A percentile compares a stretch with the other conserved stretches of the same genome.
Evolutionary conservation across 1,140 invertebrate genomes (phyloP).

Genomic region (Drosophila sp.): DNA sequence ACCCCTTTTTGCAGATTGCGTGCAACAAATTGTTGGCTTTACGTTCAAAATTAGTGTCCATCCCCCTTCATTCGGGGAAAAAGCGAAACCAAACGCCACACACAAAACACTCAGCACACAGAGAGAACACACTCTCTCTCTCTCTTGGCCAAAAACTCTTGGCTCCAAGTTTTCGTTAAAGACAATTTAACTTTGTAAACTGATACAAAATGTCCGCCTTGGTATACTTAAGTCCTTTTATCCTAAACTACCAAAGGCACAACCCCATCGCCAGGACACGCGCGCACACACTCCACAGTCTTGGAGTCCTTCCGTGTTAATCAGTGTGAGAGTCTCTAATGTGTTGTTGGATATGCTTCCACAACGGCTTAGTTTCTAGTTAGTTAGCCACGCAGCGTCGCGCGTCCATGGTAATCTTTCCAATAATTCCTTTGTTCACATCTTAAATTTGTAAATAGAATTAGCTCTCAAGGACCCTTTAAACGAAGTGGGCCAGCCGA

Average conservation of each 20-base stretch:
- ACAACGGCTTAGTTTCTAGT: slow-evolving; percentile 37
- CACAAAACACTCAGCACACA: background rate
- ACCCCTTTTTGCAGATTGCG: slow-evolving; percentile 29
- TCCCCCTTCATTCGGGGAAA: background rate
- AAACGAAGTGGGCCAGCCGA: background rate
- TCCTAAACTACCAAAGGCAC: slow-evolving; percentile 42
- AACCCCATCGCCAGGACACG: background rate
- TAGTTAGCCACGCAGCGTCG: slow-evolving; percentile 25
- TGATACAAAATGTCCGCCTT: slow-evolving; percentile 78
- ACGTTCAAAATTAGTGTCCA: slow-evolving; percentile 14
- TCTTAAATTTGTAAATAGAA: slow-evolving; percentile 24
- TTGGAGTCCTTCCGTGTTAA: slow-evolving; percentile 43
- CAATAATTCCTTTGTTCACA: slow-evolving; percentile 30
- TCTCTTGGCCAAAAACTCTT: slow-evolving; percentile 31
- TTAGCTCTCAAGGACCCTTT: slow-evolving; percentile 23
- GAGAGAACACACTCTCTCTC: background rate
- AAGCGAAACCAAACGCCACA: slow-evolving; percentile 11
- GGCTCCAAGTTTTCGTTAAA: slow-evolving; percentile 71
- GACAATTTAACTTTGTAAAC: slow-evolving; percentile 82
- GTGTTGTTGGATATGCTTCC: slow-evolving; percentile 44
- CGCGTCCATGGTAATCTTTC: slow-evolving; percentile 31
- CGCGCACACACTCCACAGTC: slow-evolving; percentile 8
- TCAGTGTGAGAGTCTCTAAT: slow-evolving; percentile 66
- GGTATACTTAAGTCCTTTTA: slow-evolving; percentile 70
- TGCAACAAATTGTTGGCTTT: slow-evolving; percentile 19